Percentiles rank a stretch among this genome's conserved stretches.
Evolutionary conservation across 2,797 vertebrate species (phyloP).

Genomic region (Poeciliopsis paucimaculata): DNA sequence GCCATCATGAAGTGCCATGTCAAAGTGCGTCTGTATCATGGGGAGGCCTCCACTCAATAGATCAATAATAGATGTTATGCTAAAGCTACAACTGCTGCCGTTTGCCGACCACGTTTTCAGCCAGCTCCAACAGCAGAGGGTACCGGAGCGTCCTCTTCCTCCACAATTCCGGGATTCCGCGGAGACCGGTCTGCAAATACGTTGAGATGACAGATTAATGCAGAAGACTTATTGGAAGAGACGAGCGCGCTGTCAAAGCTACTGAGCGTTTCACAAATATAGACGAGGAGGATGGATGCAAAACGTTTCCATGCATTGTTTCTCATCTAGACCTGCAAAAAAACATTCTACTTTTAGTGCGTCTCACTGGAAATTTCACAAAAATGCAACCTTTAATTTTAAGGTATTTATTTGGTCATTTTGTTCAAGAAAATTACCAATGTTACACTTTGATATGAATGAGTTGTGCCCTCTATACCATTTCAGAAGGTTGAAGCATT

Average conservation of each 20-base stretch:
- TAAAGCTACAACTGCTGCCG: slow-evolving; percentile 29
- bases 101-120: slow-evolving; percentile 54
- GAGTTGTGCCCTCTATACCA: background rate
- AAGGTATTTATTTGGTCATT: background rate
- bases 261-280: background rate
- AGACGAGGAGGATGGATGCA: background rate
- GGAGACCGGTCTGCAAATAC: slow-evolving; percentile 69
- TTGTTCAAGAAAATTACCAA: too few species aligned
- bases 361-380: background rate
- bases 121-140: slow-evolving; percentile 67
- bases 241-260: background rate
- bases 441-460: background rate
- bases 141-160: slow-evolving; percentile 72
- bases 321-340: background rate
- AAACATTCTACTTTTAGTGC: background rate
- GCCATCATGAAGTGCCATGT: slow-evolving; percentile 61
- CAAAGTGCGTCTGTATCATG: slow-evolving; percentile 41
- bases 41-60: slow-evolving; percentile 6
- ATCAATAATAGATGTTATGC: slow-evolving; percentile 11
- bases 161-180: slow-evolving; percentile 77
- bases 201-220: slow-evolving; percentile 36
- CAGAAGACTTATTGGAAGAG: background rate
- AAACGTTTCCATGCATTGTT: background rate
- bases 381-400: background rate
- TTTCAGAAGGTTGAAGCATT: background rate